A percentile compares a stretch with the other conserved stretches of the same genome.
phyloP scores from a whole-genome alignment of 1,140 invertebrate genomes.

The fruit fly (Drosophila melanogaster) region DNA sequence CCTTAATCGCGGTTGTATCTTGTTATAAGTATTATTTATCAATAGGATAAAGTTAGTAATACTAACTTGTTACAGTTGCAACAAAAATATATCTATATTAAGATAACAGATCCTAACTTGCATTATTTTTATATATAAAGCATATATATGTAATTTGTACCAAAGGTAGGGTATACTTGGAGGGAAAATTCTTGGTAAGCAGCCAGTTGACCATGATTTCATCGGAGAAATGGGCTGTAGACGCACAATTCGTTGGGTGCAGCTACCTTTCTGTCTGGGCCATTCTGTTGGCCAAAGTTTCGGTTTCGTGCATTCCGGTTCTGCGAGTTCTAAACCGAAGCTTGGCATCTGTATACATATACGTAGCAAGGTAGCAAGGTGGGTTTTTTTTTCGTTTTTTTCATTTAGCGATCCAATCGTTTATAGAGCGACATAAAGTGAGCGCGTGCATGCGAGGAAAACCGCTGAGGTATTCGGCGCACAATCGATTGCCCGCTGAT shows the following conservation, averaged over 20 bases:
- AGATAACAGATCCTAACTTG: no score
- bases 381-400: constrained; percentile 17
- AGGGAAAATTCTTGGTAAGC: background rate
- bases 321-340: constrained; percentile 25
- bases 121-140: no score
- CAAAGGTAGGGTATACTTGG: background rate
- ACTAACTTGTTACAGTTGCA: background rate
- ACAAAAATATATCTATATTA: background rate
- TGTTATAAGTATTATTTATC: background rate
- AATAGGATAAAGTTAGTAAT: background rate
- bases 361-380: background rate
- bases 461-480: constrained; percentile 51
- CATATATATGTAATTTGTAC: no score
- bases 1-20: background rate
- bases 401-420: background rate
- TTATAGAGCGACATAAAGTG: constrained; percentile 31
- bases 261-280: constrained; percentile 2
- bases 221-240: background rate
- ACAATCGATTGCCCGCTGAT: constrained; percentile 54
- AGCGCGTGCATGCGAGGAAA: constrained; percentile 35
- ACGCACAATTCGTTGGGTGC: constrained; percentile 5
- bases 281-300: constrained; percentile 19
- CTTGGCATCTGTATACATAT: constrained; percentile 5
- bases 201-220: background rate
- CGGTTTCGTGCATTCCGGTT: constrained; percentile 30